Conservation (phyloP, 2,888 invertebrate genomes). For the Eupeodes latifasciatus region DNA sequence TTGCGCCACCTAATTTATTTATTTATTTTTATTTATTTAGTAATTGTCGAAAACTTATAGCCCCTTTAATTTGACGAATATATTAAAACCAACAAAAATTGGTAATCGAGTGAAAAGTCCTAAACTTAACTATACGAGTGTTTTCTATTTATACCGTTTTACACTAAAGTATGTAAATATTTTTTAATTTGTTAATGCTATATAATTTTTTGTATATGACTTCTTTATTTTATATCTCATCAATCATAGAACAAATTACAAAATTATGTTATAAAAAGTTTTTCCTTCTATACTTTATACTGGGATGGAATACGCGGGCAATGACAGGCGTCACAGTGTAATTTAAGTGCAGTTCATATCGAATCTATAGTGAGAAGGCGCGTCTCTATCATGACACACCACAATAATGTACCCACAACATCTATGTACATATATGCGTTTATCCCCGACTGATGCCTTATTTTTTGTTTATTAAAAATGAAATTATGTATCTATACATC, state of each 20-base stretch:
- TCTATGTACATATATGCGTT: background rate
- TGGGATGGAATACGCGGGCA: conserved; percentile 51
- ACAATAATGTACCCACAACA: conserved; percentile 44
- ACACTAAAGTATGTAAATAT: background rate
- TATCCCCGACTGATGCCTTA: conserved; percentile 33
- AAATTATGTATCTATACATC: background rate
- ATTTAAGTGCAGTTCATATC: conserved; percentile 74
- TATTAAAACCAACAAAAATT: no score
- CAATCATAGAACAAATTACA: conserved; percentile 68
- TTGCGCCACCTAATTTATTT: no score
- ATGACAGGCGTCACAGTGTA: conserved; percentile 71
- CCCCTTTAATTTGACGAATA: no score
- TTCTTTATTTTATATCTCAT: conserved; percentile 44
- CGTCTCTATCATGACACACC: conserved; percentile 24
- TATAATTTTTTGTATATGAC: background rate
- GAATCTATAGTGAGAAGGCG: conserved; percentile 41
- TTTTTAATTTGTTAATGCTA: conserved; percentile 14
- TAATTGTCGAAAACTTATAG: no score
- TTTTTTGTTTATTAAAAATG: conserved; percentile 36
- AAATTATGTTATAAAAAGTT: conserved; percentile 53
- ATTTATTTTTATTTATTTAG: no score
- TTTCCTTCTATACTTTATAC: conserved; percentile 1
- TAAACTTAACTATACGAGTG: no score
- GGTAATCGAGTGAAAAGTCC: no score
- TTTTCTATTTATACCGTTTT: background rate